Evolutionary conservation across 2,113 vertebrate species (phyloP).

Genomic region (Paradoxurus hermaphroditus): DNA sequence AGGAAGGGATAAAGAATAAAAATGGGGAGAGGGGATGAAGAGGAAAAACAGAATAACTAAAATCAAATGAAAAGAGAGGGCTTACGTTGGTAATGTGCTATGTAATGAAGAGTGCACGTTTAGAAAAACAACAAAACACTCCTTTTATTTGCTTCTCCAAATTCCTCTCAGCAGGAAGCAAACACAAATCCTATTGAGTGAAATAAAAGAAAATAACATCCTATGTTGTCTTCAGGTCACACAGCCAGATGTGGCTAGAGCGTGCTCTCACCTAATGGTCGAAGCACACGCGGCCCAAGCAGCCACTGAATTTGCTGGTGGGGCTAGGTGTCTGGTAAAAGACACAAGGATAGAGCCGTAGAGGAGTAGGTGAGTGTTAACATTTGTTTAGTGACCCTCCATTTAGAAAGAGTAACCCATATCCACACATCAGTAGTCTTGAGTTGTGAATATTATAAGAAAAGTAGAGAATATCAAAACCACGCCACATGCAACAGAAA

Average conservation of each 20-base stretch:
- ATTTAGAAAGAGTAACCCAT: constrained; percentile 4
- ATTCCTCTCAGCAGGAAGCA: not conserved
- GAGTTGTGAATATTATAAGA: constrained; percentile 10
- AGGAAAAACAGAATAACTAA: not conserved
- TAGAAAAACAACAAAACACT: not conserved
- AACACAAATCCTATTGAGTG: not conserved
- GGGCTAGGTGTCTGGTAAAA: not conserved
- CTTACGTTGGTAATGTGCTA: not conserved
- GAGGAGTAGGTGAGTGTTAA: not conserved
- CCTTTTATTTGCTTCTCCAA: not conserved
- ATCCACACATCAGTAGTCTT: not conserved
- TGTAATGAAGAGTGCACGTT: not conserved
- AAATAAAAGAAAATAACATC: not conserved
- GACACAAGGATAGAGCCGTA: not conserved
- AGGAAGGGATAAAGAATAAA: not conserved
- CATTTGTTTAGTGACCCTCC: constrained; percentile 48
- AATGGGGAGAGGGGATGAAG: fast-evolving
- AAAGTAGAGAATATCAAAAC: constrained; percentile 43
- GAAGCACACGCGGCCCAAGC: not conserved
- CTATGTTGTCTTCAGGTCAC: not conserved
- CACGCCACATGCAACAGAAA: not conserved
- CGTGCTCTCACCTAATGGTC: not conserved
- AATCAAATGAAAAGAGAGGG: not conserved
- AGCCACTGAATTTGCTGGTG: not conserved
- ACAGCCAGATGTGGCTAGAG: not conserved